A percentile compares a stretch with the other conserved stretches of the same genome.
These are phyloP conservation scores for Callinectes sapidus DNA, from an alignment of 2,888 invertebrate species.

Conservation along the genomic window DNA sequence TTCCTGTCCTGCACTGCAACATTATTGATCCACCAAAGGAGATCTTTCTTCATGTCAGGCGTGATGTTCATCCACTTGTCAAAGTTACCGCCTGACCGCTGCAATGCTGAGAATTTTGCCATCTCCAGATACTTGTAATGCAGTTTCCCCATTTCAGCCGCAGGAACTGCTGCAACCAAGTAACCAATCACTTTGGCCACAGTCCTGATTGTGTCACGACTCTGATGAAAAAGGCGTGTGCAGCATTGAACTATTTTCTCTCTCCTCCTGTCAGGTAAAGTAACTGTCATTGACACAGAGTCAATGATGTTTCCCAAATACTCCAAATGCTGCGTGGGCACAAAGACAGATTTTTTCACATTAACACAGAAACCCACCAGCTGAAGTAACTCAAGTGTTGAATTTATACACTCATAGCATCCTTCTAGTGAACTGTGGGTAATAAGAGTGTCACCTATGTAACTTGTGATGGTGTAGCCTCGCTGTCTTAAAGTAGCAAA, in stretches of 20 bases:
- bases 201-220: background rate
- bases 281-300: background rate
- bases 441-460: no score
- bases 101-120: background rate
- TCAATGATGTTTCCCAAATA: conserved; percentile 34
- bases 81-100: background rate
- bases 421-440: no score
- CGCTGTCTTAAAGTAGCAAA: no score
- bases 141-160: conserved; percentile 34
- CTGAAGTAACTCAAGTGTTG: no score
- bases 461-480: no score
- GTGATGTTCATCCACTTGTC: conserved; percentile 28
- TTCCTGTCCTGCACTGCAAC: conserved; percentile 28
- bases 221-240: no score
- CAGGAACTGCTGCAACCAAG: conserved; percentile 26
- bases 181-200: conserved; percentile 1
- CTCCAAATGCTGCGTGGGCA: background rate
- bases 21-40: background rate
- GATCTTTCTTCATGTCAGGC: background rate
- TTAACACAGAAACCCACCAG: background rate
- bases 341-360: background rate
- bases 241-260: background rate
- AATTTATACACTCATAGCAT: no score
- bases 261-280: background rate
- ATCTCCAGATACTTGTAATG: background rate